Evolutionary conservation across 2,113 vertebrate genomes (phyloP).

Genomic region (Rhegmatorhina hoffmannsi): DNA sequence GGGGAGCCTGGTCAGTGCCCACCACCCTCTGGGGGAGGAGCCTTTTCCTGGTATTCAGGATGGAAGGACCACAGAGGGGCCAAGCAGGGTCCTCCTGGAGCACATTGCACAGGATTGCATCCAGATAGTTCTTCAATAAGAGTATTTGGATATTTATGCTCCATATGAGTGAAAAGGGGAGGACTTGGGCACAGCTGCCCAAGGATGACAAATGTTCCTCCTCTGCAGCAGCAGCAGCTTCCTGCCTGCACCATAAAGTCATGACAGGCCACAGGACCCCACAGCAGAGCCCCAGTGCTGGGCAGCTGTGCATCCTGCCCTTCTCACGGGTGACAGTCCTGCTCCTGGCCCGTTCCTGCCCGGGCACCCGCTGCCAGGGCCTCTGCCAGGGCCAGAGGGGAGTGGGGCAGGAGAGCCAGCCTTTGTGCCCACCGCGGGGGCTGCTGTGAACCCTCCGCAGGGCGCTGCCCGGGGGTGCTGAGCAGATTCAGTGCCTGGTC

Average conservation of each 20-base stretch:
- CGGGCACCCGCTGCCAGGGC: not conserved
- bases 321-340: rapidly evolving
- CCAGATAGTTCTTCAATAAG: not conserved
- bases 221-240: not conserved
- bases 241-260: not conserved
- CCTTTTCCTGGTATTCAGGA: not conserved
- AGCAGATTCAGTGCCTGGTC: not conserved
- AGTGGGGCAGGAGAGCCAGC: not conserved
- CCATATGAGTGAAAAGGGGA: not conserved
- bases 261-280: not conserved
- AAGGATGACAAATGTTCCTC: rapidly evolving
- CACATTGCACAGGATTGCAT: not conserved
- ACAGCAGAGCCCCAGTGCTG: not conserved
- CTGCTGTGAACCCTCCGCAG: not conserved
- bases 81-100: not conserved
- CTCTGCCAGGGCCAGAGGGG: not conserved
- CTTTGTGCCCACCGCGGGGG: rapidly evolving
- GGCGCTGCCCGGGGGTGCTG: not conserved
- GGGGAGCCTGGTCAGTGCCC: not conserved
- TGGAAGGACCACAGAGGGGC: not conserved
- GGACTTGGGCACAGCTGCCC: not conserved
- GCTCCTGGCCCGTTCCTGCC: not conserved
- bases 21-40: not conserved
- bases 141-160: not conserved
- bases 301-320: not conserved